Base-by-base conservation (phyloP, 2,888 invertebrate genomes). In the Agrotis clavis region DNA sequence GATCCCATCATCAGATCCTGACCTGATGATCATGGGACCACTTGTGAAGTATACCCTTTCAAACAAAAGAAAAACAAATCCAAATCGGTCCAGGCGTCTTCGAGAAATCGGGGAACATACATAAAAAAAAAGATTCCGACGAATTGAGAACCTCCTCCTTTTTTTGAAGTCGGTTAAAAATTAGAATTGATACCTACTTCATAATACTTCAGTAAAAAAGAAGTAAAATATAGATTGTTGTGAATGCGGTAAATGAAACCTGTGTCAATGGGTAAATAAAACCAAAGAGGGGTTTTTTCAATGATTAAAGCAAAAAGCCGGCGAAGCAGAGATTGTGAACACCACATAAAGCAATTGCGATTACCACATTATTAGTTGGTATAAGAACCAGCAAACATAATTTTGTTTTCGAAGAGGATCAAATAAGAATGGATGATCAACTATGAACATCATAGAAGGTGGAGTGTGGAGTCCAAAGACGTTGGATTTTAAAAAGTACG, bases 341-440 rank as follows among this genome's bases (percentile, higher is more conserved):
- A 69, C 19, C 70, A 50, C 41, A 56, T 35, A 48, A 69, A 56
- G 35, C 47, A 48, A 21, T 30, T 14, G 21, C 25, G 19, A 47
- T 51, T 45, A 78, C 77, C 62, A 84, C 77, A 86, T 83, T 77
- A 87, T 56, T 81, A 35, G 78, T 4, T 85, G 69, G 73, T 35
- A 14, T 89, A 89, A 45, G 89, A 88, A 14, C 91, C 91, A 14
- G 85, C 80, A 54, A 91, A 91, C 2, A 91, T 68, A 5, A 87
- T 51, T 68, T 87, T 86, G 54, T 91, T 89, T 72, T 89, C 83
- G 18, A 86, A 78, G n/a, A 91, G 63, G 35, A 91, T 89, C 14
- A 79, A 67, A 75, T 85, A 91, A 13, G 85, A 91, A 91, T 25
- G 86, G 79, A 45, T 64, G 84, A 35, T 81, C 79, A 45, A 84